Percentiles rank a stretch among this genome's conserved stretches.
These are phyloP conservation scores for Linnaemya vulpina DNA, from an alignment of 2,888 invertebrate genomes.

Conservation along the genomic window DNA sequence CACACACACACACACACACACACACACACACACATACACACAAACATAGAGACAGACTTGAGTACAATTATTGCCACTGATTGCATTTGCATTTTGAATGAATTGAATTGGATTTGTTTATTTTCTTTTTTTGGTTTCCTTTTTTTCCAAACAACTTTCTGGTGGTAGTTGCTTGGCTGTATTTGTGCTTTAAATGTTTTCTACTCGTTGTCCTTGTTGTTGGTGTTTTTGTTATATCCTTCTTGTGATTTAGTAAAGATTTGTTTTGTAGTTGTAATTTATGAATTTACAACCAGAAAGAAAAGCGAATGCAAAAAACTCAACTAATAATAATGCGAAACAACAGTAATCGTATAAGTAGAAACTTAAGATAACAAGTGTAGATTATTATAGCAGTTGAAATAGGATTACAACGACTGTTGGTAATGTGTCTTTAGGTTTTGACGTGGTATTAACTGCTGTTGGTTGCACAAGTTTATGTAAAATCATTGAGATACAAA, in stretches of 20 bases:
- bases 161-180: constrained; percentile 32
- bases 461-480: constrained; percentile 13
- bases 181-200: constrained; percentile 36
- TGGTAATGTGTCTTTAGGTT: constrained; percentile 21
- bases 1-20: constrained; percentile 11
- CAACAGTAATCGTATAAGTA: constrained; percentile 64
- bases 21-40: constrained; percentile 10
- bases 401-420: constrained; percentile 48
- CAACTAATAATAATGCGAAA: constrained; percentile 55
- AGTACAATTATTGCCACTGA: constrained; percentile 70
- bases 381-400: constrained; percentile 47
- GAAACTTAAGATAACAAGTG: constrained; percentile 66
- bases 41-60: constrained; percentile 35
- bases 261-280: constrained; percentile 63
- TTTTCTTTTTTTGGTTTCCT: constrained; percentile 27
- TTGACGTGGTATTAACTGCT: constrained; percentile 41
- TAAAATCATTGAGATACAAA: constrained; percentile 7
- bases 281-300: constrained; percentile 61
- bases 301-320: constrained; percentile 35
- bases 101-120: constrained; percentile 71
- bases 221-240: constrained; percentile 32
- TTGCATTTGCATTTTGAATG: constrained; percentile 74
- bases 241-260: constrained; percentile 56
- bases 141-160: constrained; percentile 16
- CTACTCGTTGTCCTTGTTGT: constrained; percentile 12